Evolutionary conservation across 2,888 invertebrate genomes (phyloP), one percentile per base, ranked within the genome.

Genomic region (Nymphalis c-album): DNA sequence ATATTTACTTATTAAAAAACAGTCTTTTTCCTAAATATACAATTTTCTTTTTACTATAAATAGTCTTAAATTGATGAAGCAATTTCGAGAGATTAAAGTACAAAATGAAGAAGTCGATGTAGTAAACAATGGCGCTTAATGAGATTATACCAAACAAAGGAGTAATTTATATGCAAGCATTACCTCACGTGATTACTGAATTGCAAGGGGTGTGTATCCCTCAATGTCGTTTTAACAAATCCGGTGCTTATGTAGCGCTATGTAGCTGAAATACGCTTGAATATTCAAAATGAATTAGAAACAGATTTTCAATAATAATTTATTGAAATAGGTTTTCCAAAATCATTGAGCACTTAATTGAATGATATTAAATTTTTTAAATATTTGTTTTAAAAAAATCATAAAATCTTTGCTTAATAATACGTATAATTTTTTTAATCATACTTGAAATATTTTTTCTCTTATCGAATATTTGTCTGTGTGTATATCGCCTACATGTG

Each of bases 81-180:
- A n/a, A 7, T 47, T 51, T 51, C 0, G 16, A 35, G 31, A 35
- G 10, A 8, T 8, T n/a, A 55, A 31, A 55, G n/a, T 55, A 55
- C 8, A 35, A 48, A 48, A 60, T 48, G 7, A 47, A 60, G 55
- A 55, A 35, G 76, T 77, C 26, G 13, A n/a, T 46, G 26, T n/a
- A 2, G 48, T 8, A 80, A 83, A 85, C 85, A 86, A 85, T 82
- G 71, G 80, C 68, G 77, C 82, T 81, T 85, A 82, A 88, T 85
- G 76, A 77, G 81, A 85, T 86, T 85, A 86, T 74, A 69, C 74
- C 73, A 75, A 76, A 89, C 87, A 90, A 89, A 86, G 84, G 83
- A 82, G 85, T 87, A 85, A 88, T 91, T 88, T 91, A 88, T 91
- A 89, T 90, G 88, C 89, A 87, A 81, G 83, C 82, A 80, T 85